phyloP scores from a whole-genome alignment of 2,888 invertebrate genomes.

The Ectobius pallidus region DNA sequence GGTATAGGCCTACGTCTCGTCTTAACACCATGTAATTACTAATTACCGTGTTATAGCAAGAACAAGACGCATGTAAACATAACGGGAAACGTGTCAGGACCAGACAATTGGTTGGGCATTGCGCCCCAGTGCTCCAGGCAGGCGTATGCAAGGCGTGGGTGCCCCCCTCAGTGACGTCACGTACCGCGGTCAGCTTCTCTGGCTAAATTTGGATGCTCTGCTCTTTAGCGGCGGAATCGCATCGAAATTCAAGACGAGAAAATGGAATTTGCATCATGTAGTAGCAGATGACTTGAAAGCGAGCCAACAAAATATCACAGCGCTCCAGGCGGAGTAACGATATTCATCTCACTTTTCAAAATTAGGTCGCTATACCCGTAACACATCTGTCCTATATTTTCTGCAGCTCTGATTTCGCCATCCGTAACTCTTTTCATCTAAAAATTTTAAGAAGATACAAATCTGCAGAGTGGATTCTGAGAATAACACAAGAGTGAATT shows the following conservation, averaged over 20 bases:
- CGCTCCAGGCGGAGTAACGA: not conserved
- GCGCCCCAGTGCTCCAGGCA: not conserved
- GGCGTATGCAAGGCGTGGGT: not conserved
- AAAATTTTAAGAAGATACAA: too few species aligned
- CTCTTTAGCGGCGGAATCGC: not conserved
- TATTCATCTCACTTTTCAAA: not conserved
- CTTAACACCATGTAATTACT: too few species aligned
- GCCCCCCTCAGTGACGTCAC: not conserved
- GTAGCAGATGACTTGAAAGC: not conserved
- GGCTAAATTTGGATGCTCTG: constrained; percentile 18
- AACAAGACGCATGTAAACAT: too few species aligned
- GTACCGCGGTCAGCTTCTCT: constrained; percentile 11
- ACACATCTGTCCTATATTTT: not conserved
- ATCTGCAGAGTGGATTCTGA: too few species aligned
- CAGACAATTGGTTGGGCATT: too few species aligned
- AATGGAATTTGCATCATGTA: constrained; percentile 16
- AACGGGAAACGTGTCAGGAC: too few species aligned
- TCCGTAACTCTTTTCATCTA: too few species aligned
- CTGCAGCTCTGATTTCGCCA: too few species aligned
- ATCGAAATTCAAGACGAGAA: constrained; percentile 17
- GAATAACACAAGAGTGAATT: too few species aligned
- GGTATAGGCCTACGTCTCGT: too few species aligned
- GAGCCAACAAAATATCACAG: constrained; percentile 3
- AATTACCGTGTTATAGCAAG: too few species aligned
- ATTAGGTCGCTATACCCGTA: not conserved